phyloP scores from a whole-genome alignment of 2,888 invertebrate species.

The Pocota personata region DNA sequence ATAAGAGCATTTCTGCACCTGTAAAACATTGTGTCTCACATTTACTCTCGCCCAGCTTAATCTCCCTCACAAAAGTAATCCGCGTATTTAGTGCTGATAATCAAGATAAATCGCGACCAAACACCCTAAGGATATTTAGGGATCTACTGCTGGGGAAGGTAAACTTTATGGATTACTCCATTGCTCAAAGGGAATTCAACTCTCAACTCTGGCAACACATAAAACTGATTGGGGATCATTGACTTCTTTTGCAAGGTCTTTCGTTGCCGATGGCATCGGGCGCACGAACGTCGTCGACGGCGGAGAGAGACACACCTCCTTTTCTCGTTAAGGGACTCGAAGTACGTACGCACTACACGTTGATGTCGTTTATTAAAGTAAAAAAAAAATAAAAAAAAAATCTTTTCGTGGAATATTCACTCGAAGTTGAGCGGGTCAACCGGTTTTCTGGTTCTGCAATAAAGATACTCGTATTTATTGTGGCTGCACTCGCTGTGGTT shows the following conservation, averaged over 20 bases:
- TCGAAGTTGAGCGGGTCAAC: slow-evolving; percentile 39
- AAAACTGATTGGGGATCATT: slow-evolving; percentile 72
- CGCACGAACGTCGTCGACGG: neutral
- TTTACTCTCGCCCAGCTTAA: slow-evolving; percentile 44
- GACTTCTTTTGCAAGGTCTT: slow-evolving; percentile 66
- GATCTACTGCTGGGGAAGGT: slow-evolving; percentile 37
- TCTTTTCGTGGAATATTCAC: neutral
- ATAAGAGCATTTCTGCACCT: slow-evolving; percentile 48
- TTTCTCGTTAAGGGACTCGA: slow-evolving; percentile 46
- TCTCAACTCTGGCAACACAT: slow-evolving; percentile 37
- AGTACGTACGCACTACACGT: slow-evolving; percentile 1
- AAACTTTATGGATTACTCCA: slow-evolving; percentile 69
- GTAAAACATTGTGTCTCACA: slow-evolving; percentile 19
- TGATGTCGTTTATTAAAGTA: neutral
- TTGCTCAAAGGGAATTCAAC: slow-evolving; percentile 59
- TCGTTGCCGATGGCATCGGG: slow-evolving; percentile 37
- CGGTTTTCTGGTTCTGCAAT: slow-evolving; percentile 54
- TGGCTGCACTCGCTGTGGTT: slow-evolving; percentile 37
- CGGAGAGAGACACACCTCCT: slow-evolving; percentile 56
- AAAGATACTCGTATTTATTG: neutral
- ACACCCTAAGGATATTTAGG: slow-evolving; percentile 60
- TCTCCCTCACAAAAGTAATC: slow-evolving; percentile 64
- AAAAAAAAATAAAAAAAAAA: neutral
- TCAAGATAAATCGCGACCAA: slow-evolving; percentile 73
- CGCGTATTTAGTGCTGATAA: slow-evolving; percentile 71